Percentiles rank a stretch among this genome's conserved stretches.
phyloP scores from a whole-genome alignment of 2,113 vertebrate genomes.

The Solenodon paradoxus region DNA sequence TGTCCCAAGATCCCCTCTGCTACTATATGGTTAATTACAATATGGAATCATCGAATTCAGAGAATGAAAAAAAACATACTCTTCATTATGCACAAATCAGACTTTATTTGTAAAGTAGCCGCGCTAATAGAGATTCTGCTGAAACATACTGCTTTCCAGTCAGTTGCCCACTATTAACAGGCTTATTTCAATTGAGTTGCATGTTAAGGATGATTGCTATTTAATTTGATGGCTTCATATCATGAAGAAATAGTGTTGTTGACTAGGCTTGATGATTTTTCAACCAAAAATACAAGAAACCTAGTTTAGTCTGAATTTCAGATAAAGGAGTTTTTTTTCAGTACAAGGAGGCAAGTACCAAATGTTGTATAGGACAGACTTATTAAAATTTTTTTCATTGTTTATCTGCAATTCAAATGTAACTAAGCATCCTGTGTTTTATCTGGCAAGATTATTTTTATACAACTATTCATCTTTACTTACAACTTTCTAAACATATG shows the following conservation, averaged over 20 bases:
- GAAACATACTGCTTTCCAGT: conserved; percentile 49
- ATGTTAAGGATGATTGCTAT: conserved; percentile 37
- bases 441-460: neutral
- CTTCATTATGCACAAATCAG: conserved; percentile 24
- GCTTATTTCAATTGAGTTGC: conserved; percentile 48
- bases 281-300: conserved; percentile 19
- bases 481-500: conserved; percentile 21
- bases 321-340: neutral
- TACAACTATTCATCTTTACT: neutral
- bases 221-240: conserved; percentile 47
- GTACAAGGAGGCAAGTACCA: neutral
- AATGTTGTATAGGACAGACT: neutral
- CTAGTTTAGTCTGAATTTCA: conserved; percentile 36
- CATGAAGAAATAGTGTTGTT: conserved; percentile 30
- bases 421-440: neutral
- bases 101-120: conserved; percentile 55
- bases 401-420: conserved; percentile 44
- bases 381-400: neutral
- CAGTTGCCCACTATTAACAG: conserved; percentile 41
- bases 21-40: conserved; percentile 46
- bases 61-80: conserved; percentile 35
- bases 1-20: conserved; percentile 49
- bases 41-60: neutral
- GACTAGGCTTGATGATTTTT: conserved; percentile 25
- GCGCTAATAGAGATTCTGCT: conserved; percentile 42